Percentiles rank a stretch among this genome's conserved stretches.
These are phyloP conservation scores for Rhodophaea formosa DNA, from an alignment of 2,888 invertebrate genomes.

Conservation along the genomic window DNA sequence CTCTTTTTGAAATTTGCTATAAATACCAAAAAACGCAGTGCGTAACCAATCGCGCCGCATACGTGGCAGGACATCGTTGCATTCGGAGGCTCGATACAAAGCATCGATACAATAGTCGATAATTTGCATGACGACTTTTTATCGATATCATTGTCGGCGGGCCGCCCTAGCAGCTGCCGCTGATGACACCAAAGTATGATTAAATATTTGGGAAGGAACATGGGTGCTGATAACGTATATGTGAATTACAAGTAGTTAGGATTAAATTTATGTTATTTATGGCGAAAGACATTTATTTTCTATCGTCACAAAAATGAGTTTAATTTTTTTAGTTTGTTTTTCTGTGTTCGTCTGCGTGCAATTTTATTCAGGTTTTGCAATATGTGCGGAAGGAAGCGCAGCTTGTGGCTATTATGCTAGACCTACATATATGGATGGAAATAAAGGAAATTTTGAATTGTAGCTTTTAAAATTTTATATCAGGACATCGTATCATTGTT, in stretches of 20 bases:
- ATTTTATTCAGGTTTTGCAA: too few relatives aligned
- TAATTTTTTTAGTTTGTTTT: not conserved
- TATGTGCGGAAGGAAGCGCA: too few relatives aligned
- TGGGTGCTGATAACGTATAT: not conserved
- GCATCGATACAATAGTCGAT: conserved; percentile 65
- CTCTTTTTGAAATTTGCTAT: conserved; percentile 44
- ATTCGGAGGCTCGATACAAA: conserved; percentile 45
- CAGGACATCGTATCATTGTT: too few relatives aligned
- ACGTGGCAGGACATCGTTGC: conserved; percentile 60
- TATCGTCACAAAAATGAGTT: not conserved
- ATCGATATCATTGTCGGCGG: conserved; percentile 62
- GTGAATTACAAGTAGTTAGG: not conserved
- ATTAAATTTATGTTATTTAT: not conserved
- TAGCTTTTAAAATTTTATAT: too few relatives aligned
- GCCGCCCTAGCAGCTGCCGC: conserved; percentile 63
- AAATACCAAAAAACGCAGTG: conserved; percentile 60
- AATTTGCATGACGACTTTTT: conserved; percentile 80
- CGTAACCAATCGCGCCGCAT: conserved; percentile 62
- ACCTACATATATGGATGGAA: too few relatives aligned
- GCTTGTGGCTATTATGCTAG: too few relatives aligned
- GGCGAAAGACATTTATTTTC: not conserved
- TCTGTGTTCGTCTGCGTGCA: not conserved
- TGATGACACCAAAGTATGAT: conserved; percentile 24
- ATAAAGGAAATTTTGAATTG: too few relatives aligned
- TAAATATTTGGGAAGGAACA: conserved; percentile 5